phyloP scores from a whole-genome alignment of 35 echinoderm and acorn worm genomes.

The Holothuria glaberrima region DNA sequence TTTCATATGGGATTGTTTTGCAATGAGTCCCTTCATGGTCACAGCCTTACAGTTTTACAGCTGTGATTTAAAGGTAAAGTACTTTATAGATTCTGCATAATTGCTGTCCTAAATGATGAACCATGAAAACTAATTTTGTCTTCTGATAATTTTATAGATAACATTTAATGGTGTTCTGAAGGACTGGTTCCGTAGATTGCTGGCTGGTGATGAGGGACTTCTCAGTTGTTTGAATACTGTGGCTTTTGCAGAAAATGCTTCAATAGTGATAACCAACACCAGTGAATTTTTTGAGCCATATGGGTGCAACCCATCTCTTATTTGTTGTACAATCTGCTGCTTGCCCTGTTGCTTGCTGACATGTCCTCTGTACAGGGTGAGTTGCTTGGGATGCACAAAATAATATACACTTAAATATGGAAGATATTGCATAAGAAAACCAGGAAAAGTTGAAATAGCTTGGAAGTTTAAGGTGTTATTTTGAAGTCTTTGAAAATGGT shows the following conservation, averaged over 20 bases:
- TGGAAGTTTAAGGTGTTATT: too few species aligned
- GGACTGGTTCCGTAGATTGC: constrained; percentile 28
- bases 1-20: too few species aligned
- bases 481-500: too few species aligned
- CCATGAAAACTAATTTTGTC: too few species aligned
- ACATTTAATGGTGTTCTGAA: constrained; percentile 28
- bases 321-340: constrained; percentile 45
- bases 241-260: constrained; percentile 35
- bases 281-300: constrained; percentile 43
- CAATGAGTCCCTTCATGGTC: too few species aligned
- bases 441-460: too few species aligned
- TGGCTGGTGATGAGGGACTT: constrained; percentile 12
- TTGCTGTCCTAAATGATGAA: too few species aligned
- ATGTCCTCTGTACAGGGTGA: constrained; percentile 36
- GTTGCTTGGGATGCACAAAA: neutral
- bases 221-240: constrained; percentile 38
- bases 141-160: neutral
- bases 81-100: too few species aligned
- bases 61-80: too few species aligned
- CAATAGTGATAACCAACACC: constrained; percentile 34
- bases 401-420: too few species aligned
- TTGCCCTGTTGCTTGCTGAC: constrained; percentile 42
- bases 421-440: too few species aligned
- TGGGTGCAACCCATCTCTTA: constrained; percentile 22
- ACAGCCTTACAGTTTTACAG: too few species aligned